These are phyloP conservation scores for Threskiornis aethiopicus DNA, from an alignment of 2,797 vertebrate genomes.

Conservation along the genomic window DNA sequence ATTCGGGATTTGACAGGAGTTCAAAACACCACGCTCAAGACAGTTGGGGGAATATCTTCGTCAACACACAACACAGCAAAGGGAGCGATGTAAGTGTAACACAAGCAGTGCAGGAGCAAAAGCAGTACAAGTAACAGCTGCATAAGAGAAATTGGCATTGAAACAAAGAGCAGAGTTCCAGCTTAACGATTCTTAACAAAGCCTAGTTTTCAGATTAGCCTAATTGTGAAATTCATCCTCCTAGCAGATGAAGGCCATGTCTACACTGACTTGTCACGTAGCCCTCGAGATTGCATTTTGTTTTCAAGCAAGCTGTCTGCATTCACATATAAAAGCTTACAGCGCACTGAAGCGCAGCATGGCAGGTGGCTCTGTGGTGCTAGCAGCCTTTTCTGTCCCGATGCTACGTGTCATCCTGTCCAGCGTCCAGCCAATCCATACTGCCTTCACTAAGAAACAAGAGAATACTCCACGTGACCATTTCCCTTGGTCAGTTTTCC, in stretches of 20 bases:
- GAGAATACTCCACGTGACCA: not conserved
- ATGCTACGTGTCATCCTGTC: fast-evolving
- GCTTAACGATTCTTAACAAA: not conserved
- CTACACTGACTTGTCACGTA: not conserved
- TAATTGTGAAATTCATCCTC: not conserved
- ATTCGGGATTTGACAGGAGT: not conserved
- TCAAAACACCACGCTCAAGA: not conserved
- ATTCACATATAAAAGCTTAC: not conserved
- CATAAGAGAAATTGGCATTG: not conserved
- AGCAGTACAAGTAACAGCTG: not conserved
- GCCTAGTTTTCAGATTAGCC: not conserved
- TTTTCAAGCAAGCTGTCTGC: not conserved
- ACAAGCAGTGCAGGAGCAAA: not conserved
- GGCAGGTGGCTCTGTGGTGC: not conserved
- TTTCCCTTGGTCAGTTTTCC: not conserved
- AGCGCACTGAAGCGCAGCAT: fast-evolving
- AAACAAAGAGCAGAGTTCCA: not conserved
- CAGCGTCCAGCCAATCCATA: not conserved
- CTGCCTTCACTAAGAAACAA: not conserved
- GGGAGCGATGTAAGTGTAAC: not conserved
- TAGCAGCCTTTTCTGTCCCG: not conserved
- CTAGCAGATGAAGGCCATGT: not conserved
- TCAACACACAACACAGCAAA: not conserved
- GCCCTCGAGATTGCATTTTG: not conserved
- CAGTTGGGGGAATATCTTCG: not conserved